These are phyloP conservation scores for Anoplius nigerrimus DNA, from an alignment of 2,888 invertebrate species.

Conservation along the genomic window DNA sequence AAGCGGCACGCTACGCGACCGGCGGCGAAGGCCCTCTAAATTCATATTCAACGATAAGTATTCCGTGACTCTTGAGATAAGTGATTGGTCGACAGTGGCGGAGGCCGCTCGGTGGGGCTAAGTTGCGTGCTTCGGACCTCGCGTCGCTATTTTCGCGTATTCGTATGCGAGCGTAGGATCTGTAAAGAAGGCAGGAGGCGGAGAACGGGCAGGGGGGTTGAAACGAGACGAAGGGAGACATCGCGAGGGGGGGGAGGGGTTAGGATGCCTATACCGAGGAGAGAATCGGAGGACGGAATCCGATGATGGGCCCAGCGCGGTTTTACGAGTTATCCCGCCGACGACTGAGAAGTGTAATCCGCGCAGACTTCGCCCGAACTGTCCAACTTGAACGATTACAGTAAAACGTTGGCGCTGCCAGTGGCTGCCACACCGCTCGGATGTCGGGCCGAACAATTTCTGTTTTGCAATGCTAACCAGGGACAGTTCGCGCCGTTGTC, in stretches of 20 bases:
- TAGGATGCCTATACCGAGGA: neutral
- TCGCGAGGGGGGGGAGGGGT: neutral
- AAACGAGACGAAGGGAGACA: neutral
- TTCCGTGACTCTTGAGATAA: constrained; percentile 49
- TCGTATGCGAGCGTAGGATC: neutral
- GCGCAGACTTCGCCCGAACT: constrained; percentile 46
- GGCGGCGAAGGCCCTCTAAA: constrained; percentile 24
- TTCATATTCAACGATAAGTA: constrained; percentile 53
- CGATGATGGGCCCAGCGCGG: constrained; percentile 18
- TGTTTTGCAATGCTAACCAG: constrained; percentile 49
- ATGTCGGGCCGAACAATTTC: constrained; percentile 23
- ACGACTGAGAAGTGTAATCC: constrained; percentile 46
- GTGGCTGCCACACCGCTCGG: too few species aligned
- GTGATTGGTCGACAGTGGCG: constrained; percentile 43
- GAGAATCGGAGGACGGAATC: constrained; percentile 15
- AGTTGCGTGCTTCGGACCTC: neutral
- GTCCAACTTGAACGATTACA: constrained; percentile 55
- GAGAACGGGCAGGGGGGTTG: neutral
- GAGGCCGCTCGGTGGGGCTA: neutral
- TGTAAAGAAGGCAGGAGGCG: neutral
- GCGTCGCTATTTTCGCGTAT: constrained; percentile 13
- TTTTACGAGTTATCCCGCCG: constrained; percentile 49
- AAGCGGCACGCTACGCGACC: constrained; percentile 12
- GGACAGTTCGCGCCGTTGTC: constrained; percentile 25
- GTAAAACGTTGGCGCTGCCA: constrained; percentile 33